Percentiles rank a stretch among this genome's conserved stretches.
phyloP scores from a whole-genome alignment of 2,797 vertebrate genomes.

The Geotrypetes seraphini region DNA sequence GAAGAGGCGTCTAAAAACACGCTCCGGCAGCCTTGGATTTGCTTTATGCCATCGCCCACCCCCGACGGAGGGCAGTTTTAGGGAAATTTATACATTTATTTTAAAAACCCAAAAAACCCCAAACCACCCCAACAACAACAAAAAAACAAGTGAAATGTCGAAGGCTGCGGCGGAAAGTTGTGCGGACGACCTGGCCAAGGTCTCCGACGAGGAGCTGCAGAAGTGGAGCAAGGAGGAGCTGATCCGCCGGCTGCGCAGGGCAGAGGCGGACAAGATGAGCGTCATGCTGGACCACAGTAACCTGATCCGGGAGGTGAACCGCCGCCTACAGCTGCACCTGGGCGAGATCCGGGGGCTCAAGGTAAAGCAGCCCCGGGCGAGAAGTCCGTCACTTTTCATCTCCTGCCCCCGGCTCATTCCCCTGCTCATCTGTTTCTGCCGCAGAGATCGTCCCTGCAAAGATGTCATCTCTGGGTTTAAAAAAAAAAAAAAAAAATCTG shows the following conservation, averaged over 20 bases:
- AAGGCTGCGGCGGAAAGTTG: slow-evolving; percentile 50
- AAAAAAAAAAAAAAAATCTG: too few species aligned
- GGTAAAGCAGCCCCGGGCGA: slow-evolving; percentile 48
- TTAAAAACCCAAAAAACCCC: too few species aligned
- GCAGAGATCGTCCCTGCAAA: too few species aligned
- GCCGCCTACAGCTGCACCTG: slow-evolving; percentile 88
- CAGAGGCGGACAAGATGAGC: slow-evolving; percentile 86
- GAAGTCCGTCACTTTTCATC: too few species aligned
- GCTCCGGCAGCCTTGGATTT: background rate
- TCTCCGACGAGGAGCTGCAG: slow-evolving; percentile 81
- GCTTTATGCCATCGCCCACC: background rate
- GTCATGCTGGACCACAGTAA: slow-evolving; percentile 93
- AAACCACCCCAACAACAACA: background rate
- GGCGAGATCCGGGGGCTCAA: slow-evolving; percentile 89
- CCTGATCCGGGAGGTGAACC: slow-evolving; percentile 92
- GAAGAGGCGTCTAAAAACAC: background rate
- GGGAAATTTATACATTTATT: too few species aligned
- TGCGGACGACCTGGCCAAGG: slow-evolving; percentile 78
- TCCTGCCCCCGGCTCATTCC: too few species aligned
- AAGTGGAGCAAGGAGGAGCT: slow-evolving; percentile 89
- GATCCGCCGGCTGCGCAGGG: slow-evolving; percentile 75
- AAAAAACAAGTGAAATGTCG: slow-evolving; percentile 46
- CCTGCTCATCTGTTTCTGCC: too few species aligned
- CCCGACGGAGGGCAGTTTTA: too few species aligned
- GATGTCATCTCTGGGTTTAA: too few species aligned